A percentile compares a stretch with the other conserved stretches of the same genome.
These are phyloP conservation scores for Stegostoma tigrinum DNA, from an alignment of 2,113 vertebrate species.

Conservation along the genomic window DNA sequence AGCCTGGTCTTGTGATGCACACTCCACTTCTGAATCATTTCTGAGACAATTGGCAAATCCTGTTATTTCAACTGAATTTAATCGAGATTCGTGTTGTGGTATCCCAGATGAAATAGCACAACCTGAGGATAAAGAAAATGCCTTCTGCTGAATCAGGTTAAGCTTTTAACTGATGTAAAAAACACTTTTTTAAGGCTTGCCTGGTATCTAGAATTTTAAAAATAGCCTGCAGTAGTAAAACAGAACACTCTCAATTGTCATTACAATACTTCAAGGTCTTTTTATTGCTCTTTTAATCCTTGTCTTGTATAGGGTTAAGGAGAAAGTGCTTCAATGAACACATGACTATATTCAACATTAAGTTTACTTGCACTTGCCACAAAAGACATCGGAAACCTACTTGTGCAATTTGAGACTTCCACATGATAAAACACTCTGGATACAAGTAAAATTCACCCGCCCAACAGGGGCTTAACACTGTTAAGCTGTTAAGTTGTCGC, in stretches of 20 bases:
- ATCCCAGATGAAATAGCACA: not conserved
- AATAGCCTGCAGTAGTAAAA: not conserved
- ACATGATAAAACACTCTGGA: not conserved
- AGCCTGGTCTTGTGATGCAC: not conserved
- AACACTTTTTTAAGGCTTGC: not conserved
- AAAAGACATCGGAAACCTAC: not conserved
- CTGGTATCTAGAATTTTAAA: not conserved
- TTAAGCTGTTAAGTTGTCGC: no score
- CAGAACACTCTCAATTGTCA: not conserved
- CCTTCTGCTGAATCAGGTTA: not conserved
- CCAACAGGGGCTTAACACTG: not conserved
- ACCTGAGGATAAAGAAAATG: not conserved
- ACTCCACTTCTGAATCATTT: not conserved
- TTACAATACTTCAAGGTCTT: not conserved
- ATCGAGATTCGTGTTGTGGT: not conserved
- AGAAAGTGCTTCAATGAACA: not conserved
- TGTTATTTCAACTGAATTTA: not conserved
- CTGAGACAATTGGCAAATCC: not conserved
- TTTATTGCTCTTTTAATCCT: constrained; percentile 13
- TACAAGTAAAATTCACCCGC: not conserved
- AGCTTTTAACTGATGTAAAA: not conserved
- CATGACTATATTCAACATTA: not conserved
- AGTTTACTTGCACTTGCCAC: not conserved
- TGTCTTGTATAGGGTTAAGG: not conserved
- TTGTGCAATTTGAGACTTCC: not conserved